Base-by-base conservation (phyloP, 2,888 invertebrate genomes). In the Syrista parreyssii region DNA sequence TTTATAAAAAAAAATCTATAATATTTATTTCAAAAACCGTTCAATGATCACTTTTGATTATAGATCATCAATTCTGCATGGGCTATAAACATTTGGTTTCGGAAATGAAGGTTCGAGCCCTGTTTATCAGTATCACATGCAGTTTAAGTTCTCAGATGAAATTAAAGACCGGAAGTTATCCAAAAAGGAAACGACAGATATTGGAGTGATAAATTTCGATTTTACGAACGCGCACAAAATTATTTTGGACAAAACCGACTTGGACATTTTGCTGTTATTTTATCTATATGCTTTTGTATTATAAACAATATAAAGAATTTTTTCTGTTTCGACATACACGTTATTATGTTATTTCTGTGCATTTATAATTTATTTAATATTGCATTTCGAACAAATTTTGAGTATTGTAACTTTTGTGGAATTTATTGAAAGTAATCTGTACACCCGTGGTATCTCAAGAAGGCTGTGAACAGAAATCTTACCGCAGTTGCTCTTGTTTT, bases 401-500 rank as follows among this genome's bases (percentile, higher is more conserved):
- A 55, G 55, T 55, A 55, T 55, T 55, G 23, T 23, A 23, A 55
- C 9, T 55, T 55, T 55, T 15, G 55, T 2, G 55, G 55, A 55
- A 23, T 55, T 55, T 55, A 55, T 55, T 55, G 9, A 55, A 55
- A 55, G 9, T 55, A 55, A 55, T 55, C 23, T 55, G 23, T 55
- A 23, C 55, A 55, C 55, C 55, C 77, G 74, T 74, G 36, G 68
- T 35, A 74, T 74, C 68, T 77, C 77, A 77, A 77, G 77, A 77
- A 77, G 77, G 77, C 77, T 77, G 77, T 77, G 77, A 74, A 74
- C 71, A 40, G 68, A 75, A 77, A 77, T 69, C 69, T 74, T 36
- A 35, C 74, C 71, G 75, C 73, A 75, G 78, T 74, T 74, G 75
- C 74, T 79, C 76, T 78, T 78, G 78, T 76, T 85, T 86, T 83